A percentile compares a stretch with the other conserved stretches of the same genome.
phyloP scores from a whole-genome alignment of 2,888 invertebrate genomes.

The Digitonthophagus gazella region DNA sequence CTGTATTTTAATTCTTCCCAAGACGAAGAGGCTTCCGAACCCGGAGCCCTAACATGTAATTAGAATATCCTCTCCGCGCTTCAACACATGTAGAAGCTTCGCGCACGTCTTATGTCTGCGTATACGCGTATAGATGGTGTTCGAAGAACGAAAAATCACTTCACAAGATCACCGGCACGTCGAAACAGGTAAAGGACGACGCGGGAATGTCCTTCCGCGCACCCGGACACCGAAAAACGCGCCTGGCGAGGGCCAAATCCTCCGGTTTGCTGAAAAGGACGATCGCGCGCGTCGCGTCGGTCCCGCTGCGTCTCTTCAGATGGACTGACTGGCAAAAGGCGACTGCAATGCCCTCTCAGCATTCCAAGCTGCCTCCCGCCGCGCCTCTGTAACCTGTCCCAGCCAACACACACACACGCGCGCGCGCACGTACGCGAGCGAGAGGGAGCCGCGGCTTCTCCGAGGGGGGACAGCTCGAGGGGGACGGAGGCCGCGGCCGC shows the following conservation, averaged over 20 bases:
- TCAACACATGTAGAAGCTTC: conserved; percentile 1
- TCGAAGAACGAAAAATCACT: background rate
- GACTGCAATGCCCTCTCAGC: conserved; percentile 49
- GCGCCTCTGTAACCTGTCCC: conserved; percentile 46
- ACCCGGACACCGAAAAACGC: conserved; percentile 3
- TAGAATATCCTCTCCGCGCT: background rate
- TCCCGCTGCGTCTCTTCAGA: conserved; percentile 45
- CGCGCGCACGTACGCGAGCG: conserved; percentile 12
- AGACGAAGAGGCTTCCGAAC: conserved; percentile 12
- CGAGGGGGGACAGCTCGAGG: background rate
- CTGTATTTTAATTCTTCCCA: conserved; percentile 2
- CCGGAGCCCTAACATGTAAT: background rate
- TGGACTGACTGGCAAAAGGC: conserved; percentile 46
- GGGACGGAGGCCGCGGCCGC: conserved; percentile 4
- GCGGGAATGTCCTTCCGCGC: background rate
- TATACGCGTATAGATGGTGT: background rate
- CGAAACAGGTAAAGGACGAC: background rate
- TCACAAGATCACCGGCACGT: too few relatives aligned
- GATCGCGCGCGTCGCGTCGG: conserved; percentile 30
- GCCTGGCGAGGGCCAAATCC: conserved; percentile 20
- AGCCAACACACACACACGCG: conserved; percentile 26
- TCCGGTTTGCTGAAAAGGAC: background rate
- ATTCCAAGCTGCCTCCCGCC: conserved; percentile 50
- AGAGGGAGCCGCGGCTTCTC: background rate
- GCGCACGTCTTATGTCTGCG: background rate